These are phyloP conservation scores for Hofmannophila pseudospretella DNA, from an alignment of 2,888 invertebrate genomes.

Conservation along the genomic window DNA sequence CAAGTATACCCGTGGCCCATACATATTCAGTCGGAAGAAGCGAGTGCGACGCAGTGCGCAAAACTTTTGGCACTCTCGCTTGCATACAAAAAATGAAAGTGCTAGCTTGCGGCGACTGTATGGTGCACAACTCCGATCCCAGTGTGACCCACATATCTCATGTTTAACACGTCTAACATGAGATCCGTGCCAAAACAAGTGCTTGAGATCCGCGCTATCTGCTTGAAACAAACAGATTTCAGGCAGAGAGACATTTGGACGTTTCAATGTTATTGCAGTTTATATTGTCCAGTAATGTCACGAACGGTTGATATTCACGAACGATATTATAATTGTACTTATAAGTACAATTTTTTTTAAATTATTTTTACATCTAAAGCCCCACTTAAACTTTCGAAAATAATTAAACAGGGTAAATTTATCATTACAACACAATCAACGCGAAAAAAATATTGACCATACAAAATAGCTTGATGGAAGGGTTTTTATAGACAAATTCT, in stretches of 20 bases:
- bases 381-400: too few relatives aligned
- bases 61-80: conserved; percentile 75
- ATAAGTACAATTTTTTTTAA: too few relatives aligned
- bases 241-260: not conserved
- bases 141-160: conserved; percentile 25
- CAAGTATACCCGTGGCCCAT: conserved; percentile 34
- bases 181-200: not conserved
- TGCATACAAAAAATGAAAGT: conserved; percentile 74
- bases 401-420: too few relatives aligned
- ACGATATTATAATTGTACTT: too few relatives aligned
- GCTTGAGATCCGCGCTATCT: not conserved
- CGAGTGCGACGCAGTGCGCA: conserved; percentile 60
- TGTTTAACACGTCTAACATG: not conserved
- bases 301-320: too few relatives aligned
- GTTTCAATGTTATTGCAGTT: too few relatives aligned
- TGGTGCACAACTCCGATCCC: conserved; percentile 48
- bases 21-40: conserved; percentile 51
- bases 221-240: not conserved
- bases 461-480: too few relatives aligned
- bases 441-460: too few relatives aligned
- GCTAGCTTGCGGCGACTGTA: conserved; percentile 35
- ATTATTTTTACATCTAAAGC: too few relatives aligned
- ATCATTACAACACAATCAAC: too few relatives aligned
- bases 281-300: too few relatives aligned
- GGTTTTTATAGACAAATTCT: too few relatives aligned